A percentile compares a stretch with the other conserved stretches of the same genome.
phyloP scores from a whole-genome alignment of 2,888 invertebrate genomes.

The Odontothrips loti region DNA sequence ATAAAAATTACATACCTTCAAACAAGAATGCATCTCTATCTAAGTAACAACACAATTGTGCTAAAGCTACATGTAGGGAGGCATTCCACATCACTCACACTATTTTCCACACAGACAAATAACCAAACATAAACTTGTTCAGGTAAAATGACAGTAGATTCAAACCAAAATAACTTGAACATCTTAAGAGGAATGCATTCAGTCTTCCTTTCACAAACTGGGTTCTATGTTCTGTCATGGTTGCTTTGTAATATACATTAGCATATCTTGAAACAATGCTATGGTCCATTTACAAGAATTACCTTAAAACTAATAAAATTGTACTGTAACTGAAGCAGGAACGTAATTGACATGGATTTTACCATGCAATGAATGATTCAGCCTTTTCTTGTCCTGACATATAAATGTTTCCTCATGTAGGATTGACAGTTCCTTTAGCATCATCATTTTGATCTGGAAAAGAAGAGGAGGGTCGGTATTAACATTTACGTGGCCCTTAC shows the following conservation, averaged over 20 bases:
- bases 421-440: not conserved
- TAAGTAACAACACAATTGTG: not conserved
- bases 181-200: conserved; percentile 2
- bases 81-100: not conserved
- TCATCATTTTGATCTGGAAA: conserved; percentile 4
- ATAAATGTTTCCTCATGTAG: not conserved
- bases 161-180: conserved; percentile 4
- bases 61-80: not conserved
- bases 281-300: conserved; percentile 5
- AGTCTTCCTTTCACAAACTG: conserved; percentile 25
- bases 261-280: conserved; percentile 7
- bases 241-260: conserved; percentile 5
- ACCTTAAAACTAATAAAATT: conserved; percentile 14
- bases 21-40: not conserved
- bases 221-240: conserved; percentile 7
- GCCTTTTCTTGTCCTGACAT: not conserved
- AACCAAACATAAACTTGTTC: not conserved
- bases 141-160: not conserved
- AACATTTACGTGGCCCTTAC: no score
- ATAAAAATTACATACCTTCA: not conserved
- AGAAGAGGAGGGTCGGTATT: not conserved
- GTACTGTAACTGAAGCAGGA: conserved; percentile 24
- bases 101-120: not conserved
- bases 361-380: not conserved
- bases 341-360: not conserved